Evolutionary conservation across 2,113 vertebrate species (phyloP).

Genomic region (Atlantisia rogersi): DNA sequence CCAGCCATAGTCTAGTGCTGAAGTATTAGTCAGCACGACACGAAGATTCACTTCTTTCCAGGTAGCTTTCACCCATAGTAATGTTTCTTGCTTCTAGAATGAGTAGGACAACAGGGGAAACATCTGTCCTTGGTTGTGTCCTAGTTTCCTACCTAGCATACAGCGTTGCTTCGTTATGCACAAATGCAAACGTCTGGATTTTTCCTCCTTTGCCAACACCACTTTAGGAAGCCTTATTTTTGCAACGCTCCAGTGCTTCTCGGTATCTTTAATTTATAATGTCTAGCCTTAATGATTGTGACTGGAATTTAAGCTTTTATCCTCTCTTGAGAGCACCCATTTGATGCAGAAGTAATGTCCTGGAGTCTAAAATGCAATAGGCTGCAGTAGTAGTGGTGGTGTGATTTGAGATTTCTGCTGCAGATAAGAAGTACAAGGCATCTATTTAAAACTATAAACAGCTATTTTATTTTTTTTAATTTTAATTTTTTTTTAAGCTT

Average conservation of each 20-base stretch:
- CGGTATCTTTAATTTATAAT: conserved; percentile 7
- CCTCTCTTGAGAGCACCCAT: not conserved
- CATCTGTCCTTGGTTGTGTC: conserved; percentile 37
- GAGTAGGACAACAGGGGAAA: conserved; percentile 29
- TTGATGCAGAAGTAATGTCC: not conserved
- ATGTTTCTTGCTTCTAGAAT: conserved; percentile 69
- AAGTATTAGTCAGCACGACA: conserved; percentile 57
- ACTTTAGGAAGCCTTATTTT: not conserved
- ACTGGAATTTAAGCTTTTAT: conserved; percentile 26
- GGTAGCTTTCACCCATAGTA: conserved; percentile 68
- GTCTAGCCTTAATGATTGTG: conserved; percentile 8
- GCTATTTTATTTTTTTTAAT: not conserved
- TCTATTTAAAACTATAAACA: not conserved
- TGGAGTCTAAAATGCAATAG: not conserved
- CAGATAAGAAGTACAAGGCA: not conserved
- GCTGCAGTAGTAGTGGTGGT: not conserved
- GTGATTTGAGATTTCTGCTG: not conserved
- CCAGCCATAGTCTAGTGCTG: not conserved
- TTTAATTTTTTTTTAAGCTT: not conserved
- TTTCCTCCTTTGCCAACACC: not conserved
- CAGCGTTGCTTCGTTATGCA: not conserved
- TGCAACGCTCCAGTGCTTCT: not conserved
- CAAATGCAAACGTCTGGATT: not conserved
- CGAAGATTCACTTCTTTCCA: conserved; percentile 69
- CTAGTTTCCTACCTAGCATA: conserved; percentile 16